phyloP scores from a whole-genome alignment of 2,888 invertebrate genomes.

The Melieria crassipennis region DNA sequence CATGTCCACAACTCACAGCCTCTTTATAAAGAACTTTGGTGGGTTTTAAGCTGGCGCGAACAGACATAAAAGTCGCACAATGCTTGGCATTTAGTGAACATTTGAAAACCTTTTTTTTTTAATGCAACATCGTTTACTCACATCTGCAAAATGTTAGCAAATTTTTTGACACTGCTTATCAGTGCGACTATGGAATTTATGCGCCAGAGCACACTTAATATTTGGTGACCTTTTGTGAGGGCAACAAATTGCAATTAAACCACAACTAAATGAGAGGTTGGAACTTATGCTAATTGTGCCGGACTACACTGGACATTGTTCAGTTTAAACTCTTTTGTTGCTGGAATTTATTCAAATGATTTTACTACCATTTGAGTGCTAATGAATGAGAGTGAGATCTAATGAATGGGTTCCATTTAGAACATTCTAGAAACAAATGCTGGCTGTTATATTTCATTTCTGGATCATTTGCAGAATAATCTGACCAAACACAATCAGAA shows the following conservation, averaged over 20 bases:
- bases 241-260: slow-evolving; percentile 17
- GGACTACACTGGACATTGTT: no score
- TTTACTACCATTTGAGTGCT: no score
- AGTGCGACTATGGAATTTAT: background rate
- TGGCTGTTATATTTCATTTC: no score
- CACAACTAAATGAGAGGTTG: background rate
- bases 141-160: background rate
- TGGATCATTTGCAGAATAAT: no score
- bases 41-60: slow-evolving; percentile 16
- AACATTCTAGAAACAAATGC: no score
- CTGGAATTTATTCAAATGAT: no score
- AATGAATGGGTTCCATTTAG: no score
- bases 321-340: no score
- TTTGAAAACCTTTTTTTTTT: slow-evolving; percentile 15
- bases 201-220: background rate
- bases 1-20: background rate
- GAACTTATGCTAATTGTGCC: no score
- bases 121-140: background rate
- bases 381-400: no score
- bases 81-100: slow-evolving; percentile 24
- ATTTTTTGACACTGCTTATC: background rate
- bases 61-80: slow-evolving; percentile 27
- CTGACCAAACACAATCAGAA: no score
- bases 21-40: slow-evolving; percentile 1
- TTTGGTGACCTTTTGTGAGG: background rate